Percentiles rank a stretch among this genome's conserved stretches.
Evolutionary conservation across 1,140 invertebrate species (phyloP).

Genomic region (Laupala kohalensis): DNA sequence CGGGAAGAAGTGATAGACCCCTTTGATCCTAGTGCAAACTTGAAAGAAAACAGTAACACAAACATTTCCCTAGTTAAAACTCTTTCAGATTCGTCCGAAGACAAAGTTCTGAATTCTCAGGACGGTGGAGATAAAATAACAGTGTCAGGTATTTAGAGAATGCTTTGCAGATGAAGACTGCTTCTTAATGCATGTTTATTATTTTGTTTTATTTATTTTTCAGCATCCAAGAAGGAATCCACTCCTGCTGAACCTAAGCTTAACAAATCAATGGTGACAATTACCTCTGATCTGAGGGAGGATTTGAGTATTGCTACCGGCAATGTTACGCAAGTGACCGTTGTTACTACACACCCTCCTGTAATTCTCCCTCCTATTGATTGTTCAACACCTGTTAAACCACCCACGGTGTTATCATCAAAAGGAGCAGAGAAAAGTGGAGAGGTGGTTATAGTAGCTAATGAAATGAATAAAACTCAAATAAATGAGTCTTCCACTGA

Average conservation of each 20-base stretch:
- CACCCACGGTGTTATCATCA: not conserved
- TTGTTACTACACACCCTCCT: constrained; percentile 60
- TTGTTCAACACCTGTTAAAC: not conserved
- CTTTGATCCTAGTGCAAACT: not conserved
- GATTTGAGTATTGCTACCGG: constrained; percentile 51
- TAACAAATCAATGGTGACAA: constrained; percentile 43
- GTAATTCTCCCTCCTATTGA: constrained; percentile 36
- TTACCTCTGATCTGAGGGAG: constrained; percentile 39
- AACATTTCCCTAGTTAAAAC: constrained; percentile 1
- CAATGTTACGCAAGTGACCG: constrained; percentile 51
- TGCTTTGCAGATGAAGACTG: not conserved
- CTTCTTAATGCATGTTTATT: not conserved
- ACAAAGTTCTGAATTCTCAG: not conserved
- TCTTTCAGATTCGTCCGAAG: not conserved
- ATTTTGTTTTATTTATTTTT: not conserved
- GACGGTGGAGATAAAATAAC: constrained; percentile 6
- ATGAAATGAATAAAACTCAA: constrained; percentile 56
- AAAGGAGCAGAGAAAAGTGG: constrained; percentile 16
- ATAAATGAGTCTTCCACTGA: constrained; percentile 51
- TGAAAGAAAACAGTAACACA: not conserved
- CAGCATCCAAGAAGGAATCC: not conserved
- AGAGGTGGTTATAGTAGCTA: constrained; percentile 64
- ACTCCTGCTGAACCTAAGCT: constrained; percentile 23
- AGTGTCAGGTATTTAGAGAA: constrained; percentile 9
- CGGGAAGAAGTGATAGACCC: constrained; percentile 3